A percentile compares a stretch with the other conserved stretches of the same genome.
Conservation (phyloP, 2,888 invertebrate genomes). For the Drosophila pseudotakahashii region DNA sequence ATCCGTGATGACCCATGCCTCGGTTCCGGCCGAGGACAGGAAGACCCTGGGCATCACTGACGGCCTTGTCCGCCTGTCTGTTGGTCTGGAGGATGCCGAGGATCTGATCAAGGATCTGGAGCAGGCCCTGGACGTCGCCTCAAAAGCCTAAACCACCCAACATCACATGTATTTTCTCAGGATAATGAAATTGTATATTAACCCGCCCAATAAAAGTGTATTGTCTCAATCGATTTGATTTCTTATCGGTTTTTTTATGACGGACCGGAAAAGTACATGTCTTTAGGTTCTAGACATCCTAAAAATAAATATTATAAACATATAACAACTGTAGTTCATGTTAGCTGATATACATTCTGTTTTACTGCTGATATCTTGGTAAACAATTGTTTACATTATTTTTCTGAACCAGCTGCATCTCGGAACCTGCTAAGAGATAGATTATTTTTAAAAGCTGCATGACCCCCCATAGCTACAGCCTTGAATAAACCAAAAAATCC, state of each 20-base stretch:
- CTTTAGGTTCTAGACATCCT: background rate
- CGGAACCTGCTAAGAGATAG: background rate
- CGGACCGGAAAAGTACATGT: background rate
- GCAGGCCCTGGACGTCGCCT: constrained; percentile 89
- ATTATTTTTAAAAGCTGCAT: background rate
- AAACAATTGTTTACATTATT: background rate
- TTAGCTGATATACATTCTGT: background rate
- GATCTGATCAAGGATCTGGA: constrained; percentile 94
- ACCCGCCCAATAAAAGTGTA: constrained; percentile 23
- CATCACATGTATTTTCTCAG: constrained; percentile 7
- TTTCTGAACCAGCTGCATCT: background rate
- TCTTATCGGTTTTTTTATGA: background rate
- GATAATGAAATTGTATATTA: constrained; percentile 18
- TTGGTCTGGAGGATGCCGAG: constrained; percentile 94
- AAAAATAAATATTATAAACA: background rate
- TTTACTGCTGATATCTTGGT: background rate
- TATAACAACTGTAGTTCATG: background rate
- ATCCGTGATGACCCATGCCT: constrained; percentile 98
- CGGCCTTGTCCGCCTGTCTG: constrained; percentile 93
- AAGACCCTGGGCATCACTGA: constrained; percentile 91
- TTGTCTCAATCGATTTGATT: background rate
- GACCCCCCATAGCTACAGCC: constrained; percentile 29
- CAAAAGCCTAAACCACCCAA: constrained; percentile 42
- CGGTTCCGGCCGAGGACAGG: constrained; percentile 91
- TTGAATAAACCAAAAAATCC: constrained; percentile 2